Base-by-base conservation (phyloP, 2,797 vertebrate species). In the Cirrhinus molitorella region DNA sequence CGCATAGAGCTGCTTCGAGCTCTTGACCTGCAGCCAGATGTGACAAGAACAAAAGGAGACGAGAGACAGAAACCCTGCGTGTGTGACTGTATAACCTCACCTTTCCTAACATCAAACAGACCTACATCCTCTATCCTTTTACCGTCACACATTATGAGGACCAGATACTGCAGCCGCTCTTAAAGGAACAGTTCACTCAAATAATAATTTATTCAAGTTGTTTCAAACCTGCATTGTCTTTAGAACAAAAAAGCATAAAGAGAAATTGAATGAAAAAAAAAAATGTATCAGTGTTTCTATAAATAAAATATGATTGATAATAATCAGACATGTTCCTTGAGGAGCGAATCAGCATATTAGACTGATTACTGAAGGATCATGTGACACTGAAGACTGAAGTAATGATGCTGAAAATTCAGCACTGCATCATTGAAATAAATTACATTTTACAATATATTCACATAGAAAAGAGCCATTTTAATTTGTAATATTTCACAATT, bases 91-190 rank as follows among this genome's bases (percentile, higher is more conserved):
- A 40, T 94, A 92, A 94, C 93, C 92, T 95, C 92, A 94, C 91
- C 92, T 85, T 88, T 78, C 86, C 91, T 90, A 43, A 94, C 92
- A 92, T 94, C 92, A 94, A 93, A 93, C 91, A 89, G 88, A 84
- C 90, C 87, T 83, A 89, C 91, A 93, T 91, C 91, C 90, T 92
- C 89, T 91, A 90, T 92, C 90, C 59, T 90, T 88, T 91, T 90
- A 88, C 91, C 47, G 63, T 89, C 91, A 87, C 77, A 85, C 82
- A 90, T 91, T 86, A 90, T 12, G 37, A 51, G 53, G 13, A 59
- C 77, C 87, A 71, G 81, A 78, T 55, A 34, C 79, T 59, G 23
- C 89, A 90, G 77, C 51, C 19, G 19, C 55, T 71, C 53, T 68
- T 70, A 76, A 45, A 85, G n/a, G 13, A 21, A 73, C 28, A 79